Evolutionary conservation across 1,140 invertebrate species (phyloP).

Genomic region (Solenopsis invicta): DNA sequence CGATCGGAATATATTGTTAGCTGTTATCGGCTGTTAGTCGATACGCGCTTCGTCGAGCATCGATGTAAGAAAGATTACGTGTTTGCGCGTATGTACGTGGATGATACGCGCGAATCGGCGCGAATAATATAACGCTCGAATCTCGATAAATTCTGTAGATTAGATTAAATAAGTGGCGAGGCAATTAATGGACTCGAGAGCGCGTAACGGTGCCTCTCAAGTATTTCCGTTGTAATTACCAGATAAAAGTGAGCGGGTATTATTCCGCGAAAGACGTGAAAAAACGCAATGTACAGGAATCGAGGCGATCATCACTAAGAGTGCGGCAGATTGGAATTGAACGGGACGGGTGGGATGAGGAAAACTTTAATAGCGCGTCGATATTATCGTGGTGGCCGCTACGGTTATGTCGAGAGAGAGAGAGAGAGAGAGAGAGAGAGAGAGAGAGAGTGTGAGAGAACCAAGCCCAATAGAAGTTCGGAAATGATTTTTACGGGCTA

Average conservation of each 20-base stretch:
- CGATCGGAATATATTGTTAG: background rate
- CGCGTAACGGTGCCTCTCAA: conserved; percentile 59
- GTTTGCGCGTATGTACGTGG: conserved; percentile 21
- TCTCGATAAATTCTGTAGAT: conserved; percentile 58
- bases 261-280: conserved; percentile 59
- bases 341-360: conserved; percentile 32
- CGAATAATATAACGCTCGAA: conserved; percentile 15
- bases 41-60: background rate
- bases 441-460: conserved; percentile 15
- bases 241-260: conserved; percentile 63
- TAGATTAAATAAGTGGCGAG: conserved; percentile 64
- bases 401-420: background rate
- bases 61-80: conserved; percentile 19
- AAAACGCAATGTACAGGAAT: conserved; percentile 55
- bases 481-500: conserved; percentile 65
- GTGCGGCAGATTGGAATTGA: conserved; percentile 64
- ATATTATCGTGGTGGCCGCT: conserved; percentile 44
- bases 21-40: background rate
- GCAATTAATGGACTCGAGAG: conserved; percentile 61
- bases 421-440: background rate
- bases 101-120: background rate
- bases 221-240: conserved; percentile 63
- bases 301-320: conserved; percentile 62
- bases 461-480: conserved; percentile 51
- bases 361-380: conserved; percentile 62